Conservation (phyloP, 2,113 vertebrate species). For the Anguilla japonica region DNA sequence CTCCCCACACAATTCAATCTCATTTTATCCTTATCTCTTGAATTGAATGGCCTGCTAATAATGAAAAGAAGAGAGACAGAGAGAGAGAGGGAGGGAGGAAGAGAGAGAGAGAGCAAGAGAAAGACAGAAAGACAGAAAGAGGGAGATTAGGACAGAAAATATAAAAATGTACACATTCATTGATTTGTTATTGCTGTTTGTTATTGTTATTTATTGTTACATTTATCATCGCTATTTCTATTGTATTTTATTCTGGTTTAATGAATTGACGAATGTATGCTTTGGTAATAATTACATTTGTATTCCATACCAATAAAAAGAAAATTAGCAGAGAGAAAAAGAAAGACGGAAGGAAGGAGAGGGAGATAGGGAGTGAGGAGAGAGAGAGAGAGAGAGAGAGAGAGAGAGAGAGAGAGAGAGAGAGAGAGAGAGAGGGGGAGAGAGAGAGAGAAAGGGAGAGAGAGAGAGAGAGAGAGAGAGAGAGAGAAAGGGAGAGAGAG, state of each 20-base stretch:
- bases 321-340: not conserved
- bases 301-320: too few relatives aligned
- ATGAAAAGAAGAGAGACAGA: not conserved
- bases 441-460: not conserved
- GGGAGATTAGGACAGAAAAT: too few relatives aligned
- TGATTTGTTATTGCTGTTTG: too few relatives aligned
- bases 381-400: conserved; percentile 4
- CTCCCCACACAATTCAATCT: not conserved
- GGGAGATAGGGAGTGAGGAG: not conserved
- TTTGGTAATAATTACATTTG: too few relatives aligned
- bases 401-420: not conserved
- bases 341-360: not conserved
- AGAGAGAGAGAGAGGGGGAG: not conserved
- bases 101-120: conserved; percentile 12
- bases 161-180: too few relatives aligned
- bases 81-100: conserved; percentile 8
- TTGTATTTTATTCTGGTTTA: too few relatives aligned
- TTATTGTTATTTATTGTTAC: too few relatives aligned
- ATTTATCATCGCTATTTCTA: too few relatives aligned
- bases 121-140: not conserved
- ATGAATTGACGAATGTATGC: too few relatives aligned
- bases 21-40: conserved; percentile 9
- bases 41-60: not conserved
- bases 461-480: conserved; percentile 1
- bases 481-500: conserved; percentile 4